Evolutionary conservation across 2,797 vertebrate genomes (phyloP).

Genomic region (Poeciliopsis gracilis): DNA sequence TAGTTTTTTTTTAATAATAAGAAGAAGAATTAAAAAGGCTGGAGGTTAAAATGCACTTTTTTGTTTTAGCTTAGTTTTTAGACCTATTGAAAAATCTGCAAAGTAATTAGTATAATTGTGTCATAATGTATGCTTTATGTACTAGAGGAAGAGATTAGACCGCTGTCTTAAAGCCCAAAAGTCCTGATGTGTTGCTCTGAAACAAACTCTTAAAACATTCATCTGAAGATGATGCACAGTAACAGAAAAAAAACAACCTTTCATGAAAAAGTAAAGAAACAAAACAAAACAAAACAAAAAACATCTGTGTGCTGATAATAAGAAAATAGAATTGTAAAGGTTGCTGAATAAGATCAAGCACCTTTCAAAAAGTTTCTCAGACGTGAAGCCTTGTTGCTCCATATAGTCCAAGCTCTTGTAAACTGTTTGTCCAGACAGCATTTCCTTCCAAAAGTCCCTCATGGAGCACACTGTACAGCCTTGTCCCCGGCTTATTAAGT

Average conservation of each 20-base stretch:
- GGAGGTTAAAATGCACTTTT: not conserved
- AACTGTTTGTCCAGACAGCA: slow-evolving; percentile 46
- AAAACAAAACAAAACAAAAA: not conserved
- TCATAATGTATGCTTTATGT: not conserved
- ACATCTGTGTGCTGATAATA: not conserved
- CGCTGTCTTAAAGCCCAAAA: not conserved
- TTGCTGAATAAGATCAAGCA: slow-evolving; percentile 1
- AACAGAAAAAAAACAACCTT: not conserved
- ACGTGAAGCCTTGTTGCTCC: slow-evolving; percentile 12
- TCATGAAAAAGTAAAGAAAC: not conserved
- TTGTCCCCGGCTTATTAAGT: slow-evolving; percentile 59
- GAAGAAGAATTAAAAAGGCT: not conserved
- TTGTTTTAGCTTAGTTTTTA: not conserved
- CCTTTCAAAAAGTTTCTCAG: slow-evolving; percentile 37
- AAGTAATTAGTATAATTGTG: too few species aligned
- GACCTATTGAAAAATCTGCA: not conserved
- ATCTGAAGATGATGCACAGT: not conserved
- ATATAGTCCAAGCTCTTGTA: slow-evolving; percentile 29
- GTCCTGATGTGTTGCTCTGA: not conserved
- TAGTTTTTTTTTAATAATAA: not conserved
- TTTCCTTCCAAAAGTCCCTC: slow-evolving; percentile 48
- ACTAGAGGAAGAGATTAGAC: not conserved
- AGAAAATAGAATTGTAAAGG: not conserved
- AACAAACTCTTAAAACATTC: not conserved
- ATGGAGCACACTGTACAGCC: slow-evolving; percentile 49